Evolutionary conservation across 2,113 vertebrate genomes (phyloP), one percentile per base, ranked within the genome.

Genomic region (Bombycilla garrulus): DNA sequence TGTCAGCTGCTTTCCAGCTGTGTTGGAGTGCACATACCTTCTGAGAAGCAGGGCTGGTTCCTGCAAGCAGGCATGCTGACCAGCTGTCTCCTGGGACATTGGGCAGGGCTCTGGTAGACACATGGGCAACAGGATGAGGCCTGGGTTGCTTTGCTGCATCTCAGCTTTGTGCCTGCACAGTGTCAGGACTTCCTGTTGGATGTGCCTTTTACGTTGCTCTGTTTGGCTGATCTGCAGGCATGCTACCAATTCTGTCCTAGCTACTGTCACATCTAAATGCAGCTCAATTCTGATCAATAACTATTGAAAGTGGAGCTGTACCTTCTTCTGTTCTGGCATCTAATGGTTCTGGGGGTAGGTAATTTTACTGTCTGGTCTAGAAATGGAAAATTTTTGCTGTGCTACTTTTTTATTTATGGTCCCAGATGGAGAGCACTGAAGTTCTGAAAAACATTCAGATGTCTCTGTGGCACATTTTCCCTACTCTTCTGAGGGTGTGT

Each of bases 321-420:
- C 21, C 11, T 50, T 77, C n/a, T 70, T 74, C 40, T 28, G 3
- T 51, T 64, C 85, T 56, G 57, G 23, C 6, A 35, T 66, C 38
- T 67, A 64, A 28, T 86, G 23, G 35, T 44, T 81, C 42, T 61
- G 36, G 33, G 24, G 10, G 8, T 42, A 53, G 62, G 36, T 50
- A 78, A 71, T 83, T 95, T 83, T 81, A 47, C 47, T 60, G 18
- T 74, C 64, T 88, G 20, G 28, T 72, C 36, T 61, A 88, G 69
- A 93, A 88, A 95, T 47, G 19, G 51, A 81, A 91, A 86, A 76
- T 61, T 65, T 71, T 83, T 94, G 16, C n/a, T 45, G 47, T 28
- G n/a, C 15, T 87, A 23, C 29, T 56, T 88, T 88, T 83, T 87
- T 92, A 80, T 95, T 92, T 92, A 92, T 69, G 69, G 62, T 82